Percentiles rank a stretch among this genome's conserved stretches.
phyloP scores from a whole-genome alignment of 2,888 invertebrate genomes.

The Mesorhabditis sp. region DNA sequence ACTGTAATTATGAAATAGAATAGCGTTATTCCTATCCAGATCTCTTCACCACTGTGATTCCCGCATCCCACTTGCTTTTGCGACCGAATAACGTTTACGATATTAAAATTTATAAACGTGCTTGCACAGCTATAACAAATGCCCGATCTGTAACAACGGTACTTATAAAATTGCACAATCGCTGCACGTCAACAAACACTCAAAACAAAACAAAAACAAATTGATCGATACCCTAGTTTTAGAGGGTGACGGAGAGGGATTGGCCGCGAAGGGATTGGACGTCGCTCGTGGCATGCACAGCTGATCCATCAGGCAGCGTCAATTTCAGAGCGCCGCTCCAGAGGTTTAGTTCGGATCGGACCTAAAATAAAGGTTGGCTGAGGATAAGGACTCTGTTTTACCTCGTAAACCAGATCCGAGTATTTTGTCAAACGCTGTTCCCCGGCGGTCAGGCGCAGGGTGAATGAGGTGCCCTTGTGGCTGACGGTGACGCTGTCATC shows the following conservation, averaged over 20 bases:
- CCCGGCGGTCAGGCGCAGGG: constrained; percentile 11
- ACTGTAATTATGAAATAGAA: too few species aligned
- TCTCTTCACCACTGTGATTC: too few species aligned
- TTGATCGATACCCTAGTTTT: too few species aligned
- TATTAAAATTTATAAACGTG: too few species aligned
- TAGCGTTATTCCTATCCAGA: too few species aligned
- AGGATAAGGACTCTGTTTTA: constrained; percentile 4
- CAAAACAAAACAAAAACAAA: too few species aligned
- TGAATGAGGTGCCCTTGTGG: constrained; percentile 15
- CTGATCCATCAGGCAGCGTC: constrained; percentile 17
- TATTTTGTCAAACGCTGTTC: constrained; percentile 19
- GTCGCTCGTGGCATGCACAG: constrained; percentile 28
- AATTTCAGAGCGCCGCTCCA: constrained; percentile 30
- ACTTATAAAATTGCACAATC: too few species aligned
- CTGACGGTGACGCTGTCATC: constrained; percentile 4
- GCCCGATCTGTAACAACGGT: too few species aligned
- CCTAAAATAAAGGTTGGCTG: constrained; percentile 16
- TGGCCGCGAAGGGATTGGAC: constrained; percentile 22
- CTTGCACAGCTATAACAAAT: too few species aligned
- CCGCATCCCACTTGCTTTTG: too few species aligned
- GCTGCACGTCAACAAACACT: too few species aligned
- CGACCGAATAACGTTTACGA: too few species aligned
- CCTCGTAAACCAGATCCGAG: constrained; percentile 22
- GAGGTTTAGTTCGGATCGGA: constrained; percentile 29
- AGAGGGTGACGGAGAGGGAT: constrained; percentile 15